These are phyloP conservation scores for Montipora foliosa DNA, from an alignment of 64 coral and sea anemone genomes.

Conservation along the genomic window DNA sequence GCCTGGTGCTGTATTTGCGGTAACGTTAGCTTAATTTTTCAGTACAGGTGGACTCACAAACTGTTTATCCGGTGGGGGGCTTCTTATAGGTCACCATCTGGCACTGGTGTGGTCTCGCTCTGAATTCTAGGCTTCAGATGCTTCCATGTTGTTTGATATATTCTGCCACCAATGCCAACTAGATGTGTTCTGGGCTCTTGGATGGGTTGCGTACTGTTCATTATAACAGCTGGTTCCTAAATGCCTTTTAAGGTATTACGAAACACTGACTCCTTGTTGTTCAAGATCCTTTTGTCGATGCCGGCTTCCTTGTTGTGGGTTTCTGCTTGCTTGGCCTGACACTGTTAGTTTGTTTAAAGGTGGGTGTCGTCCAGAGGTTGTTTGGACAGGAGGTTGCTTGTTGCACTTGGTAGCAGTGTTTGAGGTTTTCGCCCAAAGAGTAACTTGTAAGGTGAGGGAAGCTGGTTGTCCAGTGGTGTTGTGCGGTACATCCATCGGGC, in stretches of 20 bases:
- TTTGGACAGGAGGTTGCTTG: conserved; percentile 40
- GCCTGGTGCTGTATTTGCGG: not conserved
- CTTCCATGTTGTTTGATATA: conserved; percentile 62
- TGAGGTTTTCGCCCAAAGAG: conserved; percentile 56
- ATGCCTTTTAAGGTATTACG: conserved; percentile 45
- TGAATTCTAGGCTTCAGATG: conserved; percentile 19
- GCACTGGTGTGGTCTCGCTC: not conserved
- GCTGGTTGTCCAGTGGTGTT: conserved; percentile 16
- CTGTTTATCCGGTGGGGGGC: not conserved
- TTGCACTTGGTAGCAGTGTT: conserved; percentile 21
- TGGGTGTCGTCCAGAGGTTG: conserved; percentile 24
- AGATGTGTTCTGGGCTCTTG: conserved; percentile 68
- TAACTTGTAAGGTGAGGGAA: conserved; percentile 34
- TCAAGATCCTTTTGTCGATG: conserved; percentile 29
- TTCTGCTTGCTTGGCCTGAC: conserved; percentile 48
- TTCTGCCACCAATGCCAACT: conserved; percentile 32
- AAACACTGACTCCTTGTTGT: conserved; percentile 30
- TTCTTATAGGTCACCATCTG: not conserved
- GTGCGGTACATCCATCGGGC: conserved; percentile 68
- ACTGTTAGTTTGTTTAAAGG: not conserved
- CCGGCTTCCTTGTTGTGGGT: conserved; percentile 49
- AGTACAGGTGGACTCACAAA: not conserved
- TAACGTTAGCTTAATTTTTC: not conserved
- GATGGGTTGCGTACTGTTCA: conserved; percentile 30
- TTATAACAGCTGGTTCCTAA: conserved; percentile 32